Evolutionary conservation across 2,888 invertebrate species (phyloP), one percentile per base, ranked within the genome.

Genomic region (Chromoteleia sp.): DNA sequence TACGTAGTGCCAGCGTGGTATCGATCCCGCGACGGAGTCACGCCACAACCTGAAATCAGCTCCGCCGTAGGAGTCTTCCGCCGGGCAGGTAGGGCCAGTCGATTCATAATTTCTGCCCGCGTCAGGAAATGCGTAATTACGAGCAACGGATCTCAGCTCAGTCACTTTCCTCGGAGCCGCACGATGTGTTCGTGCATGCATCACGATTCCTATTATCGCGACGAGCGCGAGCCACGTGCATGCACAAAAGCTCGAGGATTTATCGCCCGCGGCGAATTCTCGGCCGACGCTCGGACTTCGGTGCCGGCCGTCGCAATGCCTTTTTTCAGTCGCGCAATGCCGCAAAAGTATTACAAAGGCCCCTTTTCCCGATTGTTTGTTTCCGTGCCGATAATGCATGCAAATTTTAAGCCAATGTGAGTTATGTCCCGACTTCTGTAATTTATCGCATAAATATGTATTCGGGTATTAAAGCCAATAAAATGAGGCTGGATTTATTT

Each of bases 11-110:
- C 83, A 74, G 81, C 70, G 76, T 81, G 73, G 65, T 87, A 87
- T 87, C 85, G 87, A 87, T 87, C 87, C 83, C 83, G 84, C 81
- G 84, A 78, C 85, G 85, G 63, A 90, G 90, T 90, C 89, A 90
- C 89, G 90, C 89, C 84, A 90, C 63, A 73, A 86, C 86, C 86
- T 81, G 56, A 77, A 77, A 85, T 70, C 84, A 68, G 41, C 74
- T 83, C 82, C 71, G 81, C 80, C 80, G 77, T 74, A 81, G 77
- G 73, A 84, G 83, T 79, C 65, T 83, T 78, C 83, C 58, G 58
- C 54, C 73, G 74, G 75, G 74, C 77, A 75, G 74, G 73, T 73
- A 70, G 71, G 67, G 71, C 70, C 63, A 73, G 77, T 65, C 74
- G 58, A 82, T 82, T 82, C 77, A 78, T 78, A 82, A 82, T 78